A percentile compares a stretch with the other conserved stretches of the same genome.
Conservation (phyloP, 1,140 invertebrate genomes). For the Steinernema feltiae region DNA sequence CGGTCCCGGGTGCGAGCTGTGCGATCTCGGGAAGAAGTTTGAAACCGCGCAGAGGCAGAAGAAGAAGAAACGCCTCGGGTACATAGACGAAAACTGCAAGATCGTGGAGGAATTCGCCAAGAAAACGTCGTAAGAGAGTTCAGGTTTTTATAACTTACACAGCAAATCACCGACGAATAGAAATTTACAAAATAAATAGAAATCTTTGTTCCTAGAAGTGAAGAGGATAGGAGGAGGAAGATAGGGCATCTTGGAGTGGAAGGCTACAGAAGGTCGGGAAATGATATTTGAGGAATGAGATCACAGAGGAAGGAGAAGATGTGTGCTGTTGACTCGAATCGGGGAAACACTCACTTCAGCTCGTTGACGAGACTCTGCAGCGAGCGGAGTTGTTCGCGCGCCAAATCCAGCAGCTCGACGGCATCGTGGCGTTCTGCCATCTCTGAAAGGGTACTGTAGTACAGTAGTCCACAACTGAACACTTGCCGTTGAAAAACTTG, state of each 20-base stretch:
- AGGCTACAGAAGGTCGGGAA: not conserved
- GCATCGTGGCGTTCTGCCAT: conserved; percentile 88
- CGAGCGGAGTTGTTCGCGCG: conserved; percentile 75
- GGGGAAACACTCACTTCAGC: conserved; percentile 13
- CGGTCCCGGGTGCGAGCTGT: not conserved
- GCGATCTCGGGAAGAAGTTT: not conserved
- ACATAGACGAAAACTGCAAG: not conserved
- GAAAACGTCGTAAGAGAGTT: not conserved
- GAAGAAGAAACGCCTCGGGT: conserved; percentile 12
- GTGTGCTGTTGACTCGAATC: not conserved
- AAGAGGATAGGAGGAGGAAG: not conserved
- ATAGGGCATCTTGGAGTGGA: not conserved
- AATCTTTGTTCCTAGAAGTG: not conserved
- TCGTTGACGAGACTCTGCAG: conserved; percentile 78
- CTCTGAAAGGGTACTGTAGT: conserved; percentile 67
- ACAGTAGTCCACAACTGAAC: not conserved
- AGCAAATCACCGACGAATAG: not conserved
- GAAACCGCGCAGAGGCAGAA: not conserved
- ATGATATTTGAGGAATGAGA: not conserved
- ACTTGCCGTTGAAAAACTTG: conserved; percentile 87
- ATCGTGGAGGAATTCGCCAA: not conserved
- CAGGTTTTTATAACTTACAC: not conserved
- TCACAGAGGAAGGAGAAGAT: not conserved
- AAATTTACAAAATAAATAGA: conserved; percentile 15
- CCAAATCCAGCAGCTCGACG: conserved; percentile 71